phyloP scores from a whole-genome alignment of 2,113 vertebrate genomes.

The Mormoops blainvillei region DNA sequence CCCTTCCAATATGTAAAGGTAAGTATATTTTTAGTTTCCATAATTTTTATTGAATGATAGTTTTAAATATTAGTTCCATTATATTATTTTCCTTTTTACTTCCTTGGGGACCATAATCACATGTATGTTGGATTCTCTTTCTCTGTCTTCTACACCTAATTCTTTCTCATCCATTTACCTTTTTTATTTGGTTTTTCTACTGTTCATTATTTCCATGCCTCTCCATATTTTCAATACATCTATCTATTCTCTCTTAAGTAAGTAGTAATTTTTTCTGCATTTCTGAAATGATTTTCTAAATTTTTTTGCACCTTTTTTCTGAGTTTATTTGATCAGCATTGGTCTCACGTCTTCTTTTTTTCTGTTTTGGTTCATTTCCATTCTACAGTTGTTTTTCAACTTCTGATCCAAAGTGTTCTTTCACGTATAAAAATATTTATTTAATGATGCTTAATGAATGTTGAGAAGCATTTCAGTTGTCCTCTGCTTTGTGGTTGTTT shows the following conservation, averaged over 20 bases:
- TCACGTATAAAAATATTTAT: not conserved
- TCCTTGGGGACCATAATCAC: not conserved
- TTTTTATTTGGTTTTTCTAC: not conserved
- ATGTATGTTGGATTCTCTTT: not conserved
- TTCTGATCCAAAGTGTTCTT: constrained; percentile 2
- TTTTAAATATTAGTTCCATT: not conserved
- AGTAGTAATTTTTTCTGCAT: not conserved
- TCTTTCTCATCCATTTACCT: not conserved
- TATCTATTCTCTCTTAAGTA: not conserved
- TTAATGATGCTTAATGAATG: not conserved
- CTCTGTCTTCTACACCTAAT: not conserved
- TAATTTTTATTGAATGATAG: not conserved
- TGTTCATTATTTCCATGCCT: not conserved
- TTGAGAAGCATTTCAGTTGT: not conserved
- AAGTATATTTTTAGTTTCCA: not conserved
- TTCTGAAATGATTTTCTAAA: not conserved
- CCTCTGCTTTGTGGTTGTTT: not conserved
- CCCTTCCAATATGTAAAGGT: not conserved
- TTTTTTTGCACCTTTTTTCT: not conserved
- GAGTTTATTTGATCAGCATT: not conserved
- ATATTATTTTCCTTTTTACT: not conserved
- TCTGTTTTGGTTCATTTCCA: not conserved
- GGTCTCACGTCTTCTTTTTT: not conserved
- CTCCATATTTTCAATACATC: not conserved
- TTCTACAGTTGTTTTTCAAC: not conserved